Base-by-base conservation (phyloP, 2,797 vertebrate genomes). In the Falco peregrinus region DNA sequence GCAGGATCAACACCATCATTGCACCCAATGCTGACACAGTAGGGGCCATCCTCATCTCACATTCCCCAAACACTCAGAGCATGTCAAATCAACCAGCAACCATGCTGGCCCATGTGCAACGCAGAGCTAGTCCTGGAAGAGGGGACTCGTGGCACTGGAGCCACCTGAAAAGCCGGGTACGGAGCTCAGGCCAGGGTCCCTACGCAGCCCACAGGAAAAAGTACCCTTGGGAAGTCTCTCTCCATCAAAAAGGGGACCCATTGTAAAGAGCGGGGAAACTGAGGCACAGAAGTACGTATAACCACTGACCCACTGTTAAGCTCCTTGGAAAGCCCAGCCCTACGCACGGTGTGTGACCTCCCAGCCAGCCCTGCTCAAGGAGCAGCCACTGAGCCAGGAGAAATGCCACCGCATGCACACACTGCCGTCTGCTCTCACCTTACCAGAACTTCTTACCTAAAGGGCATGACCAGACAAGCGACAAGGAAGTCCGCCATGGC, bases 381-480 rank as follows among this genome's bases (percentile, higher is more conserved):
- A 20, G 53, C 0, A 0, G 75, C 19, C 8, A 4, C 60, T 10
- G 50, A 48, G 50, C 17, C 3, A 1, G 35, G 16, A 22, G 43
- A 33, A n/a, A 33, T 19, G 35, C 39, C 4, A 0, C 15, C 3
- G 31, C 9, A 4, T 1, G 0, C 22, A 16, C 31, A 11, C 37
- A 1, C 10, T 6, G 2, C 33, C 9, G 2, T 11, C 61, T 45
- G 8, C 45, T 43, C 54, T 31, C 22, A 28, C 20, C 71, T 48
- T 28, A 8, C 6, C 4, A 63, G 35, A 15, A 4, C n/a, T 63
- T 48, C 97, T 97, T 96, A 98, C 98, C 98, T 98, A 78, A 98
- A 98, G 29, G 98, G 98, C 98, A 98, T 98, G 83, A 98, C 97
- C 68, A 98, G 95, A 1, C 97, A 98, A 39, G 98, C 98, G 26